Evolutionary conservation across 2,797 vertebrate genomes (phyloP).

Genomic region (Cossypha caffra): DNA sequence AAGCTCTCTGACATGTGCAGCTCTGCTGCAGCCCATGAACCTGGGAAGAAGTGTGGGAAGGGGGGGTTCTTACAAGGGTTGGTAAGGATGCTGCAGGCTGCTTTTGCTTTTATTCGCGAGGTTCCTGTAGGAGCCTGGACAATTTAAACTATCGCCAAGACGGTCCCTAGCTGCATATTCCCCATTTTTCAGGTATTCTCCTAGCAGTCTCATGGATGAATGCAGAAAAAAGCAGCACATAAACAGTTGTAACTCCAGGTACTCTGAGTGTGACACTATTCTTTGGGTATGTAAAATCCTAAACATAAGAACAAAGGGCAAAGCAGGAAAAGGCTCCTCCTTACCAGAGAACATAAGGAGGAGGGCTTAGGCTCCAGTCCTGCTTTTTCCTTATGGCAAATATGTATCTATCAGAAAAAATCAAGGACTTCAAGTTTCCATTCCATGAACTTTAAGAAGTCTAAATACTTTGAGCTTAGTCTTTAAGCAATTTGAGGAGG

Average conservation of each 20-base stretch:
- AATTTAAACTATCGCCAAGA: not conserved
- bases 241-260: not conserved
- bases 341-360: not conserved
- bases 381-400: not conserved
- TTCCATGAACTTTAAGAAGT: not conserved
- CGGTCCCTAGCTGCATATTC: not conserved
- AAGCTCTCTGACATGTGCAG: not conserved
- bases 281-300: rapidly evolving
- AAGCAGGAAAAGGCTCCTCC: not conserved
- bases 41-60: not conserved
- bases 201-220: not conserved
- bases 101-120: not conserved
- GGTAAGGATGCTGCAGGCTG: not conserved
- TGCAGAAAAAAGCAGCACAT: not conserved
- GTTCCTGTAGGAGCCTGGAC: not conserved
- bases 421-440: not conserved
- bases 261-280: not conserved
- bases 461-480: not conserved
- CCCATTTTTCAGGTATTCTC: not conserved
- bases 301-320: not conserved
- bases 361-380: not conserved
- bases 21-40: not conserved
- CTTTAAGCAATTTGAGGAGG: not conserved
- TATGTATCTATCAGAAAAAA: not conserved
- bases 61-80: not conserved